Evolutionary conservation across 2,888 invertebrate species (phyloP), one percentile per base, ranked within the genome.

Genomic region (Xestia xanthographa): DNA sequence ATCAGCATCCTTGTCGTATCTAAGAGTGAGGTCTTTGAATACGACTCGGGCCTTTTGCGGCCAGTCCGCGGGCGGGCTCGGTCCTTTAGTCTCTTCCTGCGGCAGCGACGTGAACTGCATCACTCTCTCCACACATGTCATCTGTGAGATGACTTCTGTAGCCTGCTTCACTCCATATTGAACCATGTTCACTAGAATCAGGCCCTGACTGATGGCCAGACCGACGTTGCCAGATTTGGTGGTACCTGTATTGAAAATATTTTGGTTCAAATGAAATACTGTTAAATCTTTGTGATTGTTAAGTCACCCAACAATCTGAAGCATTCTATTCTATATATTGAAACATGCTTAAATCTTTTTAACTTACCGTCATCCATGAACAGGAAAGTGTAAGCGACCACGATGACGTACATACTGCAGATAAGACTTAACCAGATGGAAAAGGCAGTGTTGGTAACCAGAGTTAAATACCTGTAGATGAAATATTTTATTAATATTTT

Each of bases 131-230:
- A 99, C 98, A 70, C 98, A 97, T 1, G 98, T 98, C 98, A 98
- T 98, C 89, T 98, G 97, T 29, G 97, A 97, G 66, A 98, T 95
- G 20, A 97, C 97, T 91, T 98, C 98, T 0, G 98, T 98, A 38
- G 98, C 97, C 92, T 98, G 98, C 77, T 98, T 97, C 78, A 98
- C 97, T n/a, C 98, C 98, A 94, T 98, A 97, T 91, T 98, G 98
- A 75, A 98, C 97, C 97, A 98, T 98, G 79, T 98, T 98, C 68
- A 98, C 98, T 79, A 98, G 91, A 86, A 98, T 97, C 66, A 98
- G 93, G 77, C 97, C 97, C 86, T 98, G 98, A 26, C 98, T 97
- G 82, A 98, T 97, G 0, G 98, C 98, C 66, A 98, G 93, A 2
- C 98, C 98, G 1, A 98, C 98, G 89, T 97, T 97, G 0, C 98